phyloP scores from a whole-genome alignment of 2,113 vertebrate genomes.

The Pteropus alecto region DNA sequence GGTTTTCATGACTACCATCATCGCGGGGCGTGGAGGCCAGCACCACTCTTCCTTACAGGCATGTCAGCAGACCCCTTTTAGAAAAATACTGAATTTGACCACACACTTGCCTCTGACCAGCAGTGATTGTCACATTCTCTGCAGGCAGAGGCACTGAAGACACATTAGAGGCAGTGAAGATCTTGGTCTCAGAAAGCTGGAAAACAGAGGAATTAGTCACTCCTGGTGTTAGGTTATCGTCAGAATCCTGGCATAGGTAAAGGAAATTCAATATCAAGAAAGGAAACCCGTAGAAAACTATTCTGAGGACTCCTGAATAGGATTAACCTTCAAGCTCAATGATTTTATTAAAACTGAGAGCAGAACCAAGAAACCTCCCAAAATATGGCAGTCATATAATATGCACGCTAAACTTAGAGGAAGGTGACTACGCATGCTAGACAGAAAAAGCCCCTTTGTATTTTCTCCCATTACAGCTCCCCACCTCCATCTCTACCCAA shows the following conservation, averaged over 20 bases:
- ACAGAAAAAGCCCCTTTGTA: background rate
- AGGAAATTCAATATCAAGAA: background rate
- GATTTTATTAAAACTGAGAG: background rate
- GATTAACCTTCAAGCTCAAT: background rate
- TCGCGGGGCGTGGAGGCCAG: background rate
- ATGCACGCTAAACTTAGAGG: background rate
- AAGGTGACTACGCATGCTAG: background rate
- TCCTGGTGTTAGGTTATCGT: background rate
- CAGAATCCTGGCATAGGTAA: background rate
- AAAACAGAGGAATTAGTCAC: conserved; percentile 56
- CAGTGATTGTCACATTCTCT: conserved; percentile 98
- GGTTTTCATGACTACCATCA: background rate
- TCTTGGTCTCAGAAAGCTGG: conserved; percentile 98
- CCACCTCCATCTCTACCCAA: background rate
- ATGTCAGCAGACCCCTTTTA: background rate
- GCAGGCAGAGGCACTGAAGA: conserved; percentile 91
- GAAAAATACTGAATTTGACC: background rate
- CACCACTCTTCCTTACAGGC: background rate
- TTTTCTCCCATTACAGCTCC: conserved; percentile 19
- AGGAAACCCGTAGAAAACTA: conserved; percentile 1
- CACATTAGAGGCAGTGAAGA: conserved; percentile 97
- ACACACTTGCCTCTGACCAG: conserved; percentile 92
- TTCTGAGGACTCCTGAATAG: background rate
- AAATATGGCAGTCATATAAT: background rate
- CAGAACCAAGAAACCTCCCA: background rate